These are phyloP conservation scores for Jordanella pulchra DNA, from an alignment of 2,797 vertebrate genomes.

Conservation along the genomic window DNA sequence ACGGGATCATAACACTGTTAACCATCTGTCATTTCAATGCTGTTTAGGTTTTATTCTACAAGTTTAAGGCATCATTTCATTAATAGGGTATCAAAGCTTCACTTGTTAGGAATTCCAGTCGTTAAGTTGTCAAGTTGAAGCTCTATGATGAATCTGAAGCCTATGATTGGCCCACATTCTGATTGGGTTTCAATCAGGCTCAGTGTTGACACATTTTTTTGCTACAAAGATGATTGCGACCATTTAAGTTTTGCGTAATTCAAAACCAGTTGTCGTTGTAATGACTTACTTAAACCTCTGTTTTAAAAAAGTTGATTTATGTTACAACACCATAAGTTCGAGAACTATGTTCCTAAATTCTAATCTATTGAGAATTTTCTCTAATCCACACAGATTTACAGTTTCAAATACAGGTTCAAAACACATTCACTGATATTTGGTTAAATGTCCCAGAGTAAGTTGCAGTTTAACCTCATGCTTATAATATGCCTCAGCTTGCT, in stretches of 20 bases:
- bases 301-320: background rate
- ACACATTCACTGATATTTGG: background rate
- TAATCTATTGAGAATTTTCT: background rate
- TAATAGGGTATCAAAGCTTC: background rate
- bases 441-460: background rate
- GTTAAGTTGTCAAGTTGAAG: background rate
- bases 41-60: background rate
- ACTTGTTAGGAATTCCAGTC: background rate
- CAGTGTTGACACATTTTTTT: slow-evolving; percentile 2
- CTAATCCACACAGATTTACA: background rate
- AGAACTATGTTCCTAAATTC: background rate
- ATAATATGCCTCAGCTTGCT: background rate
- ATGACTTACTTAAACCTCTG: background rate
- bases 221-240: slow-evolving; percentile 15
- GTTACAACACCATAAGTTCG: background rate
- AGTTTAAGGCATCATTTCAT: background rate
- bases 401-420: background rate
- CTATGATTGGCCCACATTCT: background rate
- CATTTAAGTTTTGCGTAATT: background rate
- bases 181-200: background rate
- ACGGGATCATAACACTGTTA: slow-evolving; percentile 6
- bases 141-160: background rate
- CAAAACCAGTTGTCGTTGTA: background rate
- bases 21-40: slow-evolving; percentile 7
- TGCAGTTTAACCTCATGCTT: background rate